Evolutionary conservation across 2,888 invertebrate species (phyloP), one percentile per base, ranked within the genome.

Genomic region (Timandra comae): DNA sequence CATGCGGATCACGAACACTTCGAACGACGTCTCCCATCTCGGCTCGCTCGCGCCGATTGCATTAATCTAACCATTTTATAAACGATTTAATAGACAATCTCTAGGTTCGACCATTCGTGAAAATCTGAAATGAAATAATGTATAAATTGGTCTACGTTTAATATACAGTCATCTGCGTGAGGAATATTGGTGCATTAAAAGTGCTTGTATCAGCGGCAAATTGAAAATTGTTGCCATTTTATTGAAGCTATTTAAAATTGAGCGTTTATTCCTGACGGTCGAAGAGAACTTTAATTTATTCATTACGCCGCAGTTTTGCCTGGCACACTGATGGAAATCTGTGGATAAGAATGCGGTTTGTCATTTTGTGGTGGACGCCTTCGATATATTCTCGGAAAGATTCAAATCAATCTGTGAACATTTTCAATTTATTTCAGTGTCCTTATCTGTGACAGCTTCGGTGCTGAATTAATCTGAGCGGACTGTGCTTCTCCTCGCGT

Each of bases 381-480:
- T 66, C 68, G 68, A 73, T 82, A 78, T 78, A 79, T 79, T 67
- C 74, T 77, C 67, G 56, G 61, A 69, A 71, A 75, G 78, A 85
- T 85, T 85, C 82, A 84, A 86, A 86, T 86, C 86, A 86, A 86
- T 86, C 85, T 79, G 71, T 71, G 78, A 82, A 82, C 82, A 82
- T 86, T 86, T 86, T 86, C 86, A 86, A 86, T 86, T 85, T 86
- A 86, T 86, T 86, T 85, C 80, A 78, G 78, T 72, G 77, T 72
- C 80, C 80, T 85, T 85, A 85, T 85, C 85, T 79, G 76, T 73
- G 79, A 78, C 78, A 73, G 81, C 67, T 70, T 78, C 73, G 72
- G 78, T 69, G 73, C 72, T 79, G 85, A 84, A 85, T 85, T 85
- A 85, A 85, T 85, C 85, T 84, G 81, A 72, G 65, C 77, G 74